Evolutionary conservation across 2,113 vertebrate genomes (phyloP).

Genomic region (Rattus norvegicus): DNA sequence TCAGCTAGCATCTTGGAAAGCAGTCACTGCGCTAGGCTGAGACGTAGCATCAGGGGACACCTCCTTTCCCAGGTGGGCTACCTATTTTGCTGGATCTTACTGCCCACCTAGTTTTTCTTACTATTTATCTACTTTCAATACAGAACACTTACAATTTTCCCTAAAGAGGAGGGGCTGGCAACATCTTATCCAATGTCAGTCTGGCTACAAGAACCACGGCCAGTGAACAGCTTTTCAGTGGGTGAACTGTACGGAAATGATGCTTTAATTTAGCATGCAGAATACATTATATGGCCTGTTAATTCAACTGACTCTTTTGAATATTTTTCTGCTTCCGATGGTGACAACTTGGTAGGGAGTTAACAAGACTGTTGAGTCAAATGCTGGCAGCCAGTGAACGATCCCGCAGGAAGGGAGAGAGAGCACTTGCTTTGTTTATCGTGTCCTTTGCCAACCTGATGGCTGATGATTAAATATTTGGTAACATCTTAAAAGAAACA

Average conservation of each 20-base stretch:
- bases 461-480: constrained; percentile 53
- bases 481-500: constrained; percentile 33
- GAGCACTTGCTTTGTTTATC: constrained; percentile 26
- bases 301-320: not conserved
- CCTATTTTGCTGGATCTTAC: not conserved
- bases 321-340: constrained; percentile 2
- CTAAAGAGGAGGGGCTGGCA: not conserved
- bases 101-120: not conserved
- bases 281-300: not conserved
- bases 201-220: not conserved
- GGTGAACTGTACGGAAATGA: not conserved
- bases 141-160: not conserved
- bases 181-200: not conserved
- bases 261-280: not conserved
- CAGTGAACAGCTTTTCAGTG: not conserved
- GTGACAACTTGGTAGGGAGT: constrained; percentile 21
- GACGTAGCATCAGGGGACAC: not conserved
- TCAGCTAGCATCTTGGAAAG: not conserved
- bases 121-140: not conserved
- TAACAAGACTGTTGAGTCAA: constrained; percentile 51
- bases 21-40: not conserved
- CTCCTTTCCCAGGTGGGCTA: not conserved
- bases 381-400: constrained; percentile 26
- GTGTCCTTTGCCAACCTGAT: constrained; percentile 47
- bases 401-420: not conserved